Base-by-base conservation (phyloP, 2,888 invertebrate genomes). In the Cantharis lateralis region DNA sequence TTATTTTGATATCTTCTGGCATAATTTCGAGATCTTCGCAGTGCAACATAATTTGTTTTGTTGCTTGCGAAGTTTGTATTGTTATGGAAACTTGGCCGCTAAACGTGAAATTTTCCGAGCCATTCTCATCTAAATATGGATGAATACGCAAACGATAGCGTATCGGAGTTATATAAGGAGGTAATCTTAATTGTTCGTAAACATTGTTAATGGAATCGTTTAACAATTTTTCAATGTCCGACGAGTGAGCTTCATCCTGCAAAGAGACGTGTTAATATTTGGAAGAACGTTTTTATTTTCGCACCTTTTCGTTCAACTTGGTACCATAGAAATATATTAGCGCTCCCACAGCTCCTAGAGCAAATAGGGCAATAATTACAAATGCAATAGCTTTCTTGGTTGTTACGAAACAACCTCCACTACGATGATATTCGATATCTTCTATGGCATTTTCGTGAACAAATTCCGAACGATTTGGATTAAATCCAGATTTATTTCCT, bases 321-420 rank as follows among this genome's bases (percentile, higher is more conserved):
- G 87, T 86, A 78, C 86, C 87, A 81, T 87, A 88, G 80, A 84
- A 86, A 78, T 87, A 88, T 83, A 88, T 86, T 11, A 87, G 76
- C 13, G 85, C 81, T 4, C 86, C 83, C n/a, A 87, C 86, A 26
- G 84, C 77, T 62, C 84, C 78, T 11, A 86, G 78, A 2, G 86
- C 85, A 18, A 83, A 77, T 32, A 87, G 79, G 1, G 87, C 86
- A 16, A 86, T 77, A n/a, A 86, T 78, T 20, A 90, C 84, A 80
- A 91, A 90, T 7, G 85, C 86, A 81, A 87, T 81, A n/a, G 91
- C 90, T 82, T 91, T 92, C 76, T 91, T 91, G 62, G 92, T 90
- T 5, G 90, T 88, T 18, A 93, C 89, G 83, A 92, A 93, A 81
- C 92, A 89, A 61, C 93, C 93, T 11, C 92, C 92, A 78, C 89